Evolutionary conservation across 2,113 vertebrate genomes (phyloP), one percentile per base, ranked within the genome.

Genomic region (Leucoraja erinaceus): DNA sequence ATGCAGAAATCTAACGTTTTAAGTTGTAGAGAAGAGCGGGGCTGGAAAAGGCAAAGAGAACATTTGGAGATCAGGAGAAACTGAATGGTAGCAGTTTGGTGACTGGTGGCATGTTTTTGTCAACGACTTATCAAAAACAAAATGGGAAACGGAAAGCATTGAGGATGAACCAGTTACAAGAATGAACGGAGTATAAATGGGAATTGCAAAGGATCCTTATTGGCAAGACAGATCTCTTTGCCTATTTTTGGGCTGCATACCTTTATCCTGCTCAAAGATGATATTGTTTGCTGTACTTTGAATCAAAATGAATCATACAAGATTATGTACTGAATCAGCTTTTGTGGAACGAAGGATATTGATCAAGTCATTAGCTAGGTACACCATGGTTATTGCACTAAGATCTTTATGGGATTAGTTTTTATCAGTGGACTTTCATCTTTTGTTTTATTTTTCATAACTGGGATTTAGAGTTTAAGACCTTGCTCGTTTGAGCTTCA

Each of bases 291-390:
- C n/a, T 90, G 63, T 63, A 90, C 28, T 54, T 72, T 25, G 20
- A 91, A 11, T 91, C 31, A 33, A 72, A 70, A 91, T 22, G 66
- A 91, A 91, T 91, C 72, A 72, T 47, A 3, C 86, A 93, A 94
- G 95, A 96, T 96, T 96, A 95, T 93, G 93, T 84, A 93, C 92
- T 93, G 94, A 95, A 96, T 95, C 95, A 93, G 93, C 95, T 96
- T 90, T 96, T 96, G 94, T 94, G 91, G 84, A 93, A 93, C 94
- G 95, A 96, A 96, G 95, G 95, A 94, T 94, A 95, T 96, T 96
- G 95, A 95, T 95, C 94, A 74, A 95, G 95, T 95, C 94, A 95
- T 93, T 94, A 94, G 93, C 93, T 77, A 94, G 28, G 28, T 31
- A 88, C 94, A 94, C 93, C 93, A 93, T 84, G 83, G 93, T 72